Base-by-base conservation (phyloP, 2,113 vertebrate species). In the Dermatemys mawii region DNA sequence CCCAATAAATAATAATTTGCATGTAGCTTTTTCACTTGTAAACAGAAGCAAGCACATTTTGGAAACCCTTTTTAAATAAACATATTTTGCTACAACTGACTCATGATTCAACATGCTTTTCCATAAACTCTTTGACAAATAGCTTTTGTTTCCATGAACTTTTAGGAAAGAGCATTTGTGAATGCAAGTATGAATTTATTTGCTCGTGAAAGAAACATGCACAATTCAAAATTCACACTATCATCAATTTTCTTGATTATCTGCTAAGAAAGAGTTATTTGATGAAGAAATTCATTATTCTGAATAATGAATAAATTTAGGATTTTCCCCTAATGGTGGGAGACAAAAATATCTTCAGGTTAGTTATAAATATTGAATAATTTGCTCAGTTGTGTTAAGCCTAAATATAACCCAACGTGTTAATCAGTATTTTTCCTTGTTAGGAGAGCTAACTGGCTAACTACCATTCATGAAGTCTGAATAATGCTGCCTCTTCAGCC, bases 1-100 rank as follows among this genome's bases (percentile, higher is more conserved):
- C n/a, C n/a, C n/a, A n/a, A n/a, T n/a, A n/a, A n/a, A n/a, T n/a
- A n/a, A n/a, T 12, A 57, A 57, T 1, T 38, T 70, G 19, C 63
- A 57, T 57, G 27, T 38, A 70, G 29, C 19, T 38, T 70, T 38
- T 38, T 70, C 63, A 70, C 8, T 70, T 8, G 2, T 38, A 32
- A 60, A 24, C 26, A 60, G 29, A 60, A 32, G 57, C 1, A 4
- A 38, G 1, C 0, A 48, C 0, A 1, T 54, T 73, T 35, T 54
- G 8, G 81, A 57, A 3, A 1, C 21, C n/a, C 38, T 27, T 26
- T 1, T 76, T 80, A 79, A 17, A 76, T 4, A 11, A 57, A 57
- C 27, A 12, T 11, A 57, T 12, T 57, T 57, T 57, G 55, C 54
- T 70, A 32, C 21, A 4, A 1, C 14, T 22, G 70, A 24, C 51